A percentile compares a stretch with the other conserved stretches of the same genome.
These are phyloP conservation scores for Engraulis encrasicolus DNA, from an alignment of 2,113 vertebrate genomes.

Conservation along the genomic window DNA sequence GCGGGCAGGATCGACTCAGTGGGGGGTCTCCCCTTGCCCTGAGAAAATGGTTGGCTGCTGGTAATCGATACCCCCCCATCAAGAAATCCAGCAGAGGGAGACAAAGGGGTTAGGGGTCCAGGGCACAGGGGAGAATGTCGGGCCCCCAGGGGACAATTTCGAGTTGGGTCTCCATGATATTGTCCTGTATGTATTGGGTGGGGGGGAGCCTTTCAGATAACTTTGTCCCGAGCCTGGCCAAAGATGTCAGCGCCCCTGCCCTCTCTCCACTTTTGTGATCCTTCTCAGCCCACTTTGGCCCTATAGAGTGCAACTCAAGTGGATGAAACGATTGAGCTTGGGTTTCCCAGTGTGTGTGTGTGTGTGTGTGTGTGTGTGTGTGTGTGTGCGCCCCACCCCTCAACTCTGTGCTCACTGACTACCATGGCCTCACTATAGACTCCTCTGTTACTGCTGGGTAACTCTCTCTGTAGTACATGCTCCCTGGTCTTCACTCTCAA, in stretches of 20 bases:
- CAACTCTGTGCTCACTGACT: constrained; percentile 31
- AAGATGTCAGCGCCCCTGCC: no score
- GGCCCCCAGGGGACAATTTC: no score
- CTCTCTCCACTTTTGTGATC: background rate
- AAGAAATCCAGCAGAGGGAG: no score
- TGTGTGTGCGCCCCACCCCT: constrained; percentile 1
- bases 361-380: background rate
- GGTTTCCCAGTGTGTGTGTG: background rate
- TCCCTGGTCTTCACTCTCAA: constrained; percentile 27
- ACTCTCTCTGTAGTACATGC: constrained; percentile 60
- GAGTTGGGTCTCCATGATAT: no score
- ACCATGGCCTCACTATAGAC: constrained; percentile 34
- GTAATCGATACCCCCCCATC: constrained; percentile 37
- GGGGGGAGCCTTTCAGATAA: no score
- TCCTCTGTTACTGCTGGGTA: constrained; percentile 55
- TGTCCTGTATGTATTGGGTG: no score
- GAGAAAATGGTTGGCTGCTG: constrained; percentile 28
- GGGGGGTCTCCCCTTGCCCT: constrained; percentile 27
- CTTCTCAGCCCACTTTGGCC: constrained; percentile 15
- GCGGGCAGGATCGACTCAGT: constrained; percentile 35
- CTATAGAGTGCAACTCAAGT: constrained; percentile 49
- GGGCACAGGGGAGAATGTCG: no score
- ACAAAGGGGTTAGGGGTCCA: no score
- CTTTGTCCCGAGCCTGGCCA: no score
- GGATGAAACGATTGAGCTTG: constrained; percentile 48